These are phyloP conservation scores for Coelopa pilipes DNA, from an alignment of 2,888 invertebrate genomes.

Conservation along the genomic window DNA sequence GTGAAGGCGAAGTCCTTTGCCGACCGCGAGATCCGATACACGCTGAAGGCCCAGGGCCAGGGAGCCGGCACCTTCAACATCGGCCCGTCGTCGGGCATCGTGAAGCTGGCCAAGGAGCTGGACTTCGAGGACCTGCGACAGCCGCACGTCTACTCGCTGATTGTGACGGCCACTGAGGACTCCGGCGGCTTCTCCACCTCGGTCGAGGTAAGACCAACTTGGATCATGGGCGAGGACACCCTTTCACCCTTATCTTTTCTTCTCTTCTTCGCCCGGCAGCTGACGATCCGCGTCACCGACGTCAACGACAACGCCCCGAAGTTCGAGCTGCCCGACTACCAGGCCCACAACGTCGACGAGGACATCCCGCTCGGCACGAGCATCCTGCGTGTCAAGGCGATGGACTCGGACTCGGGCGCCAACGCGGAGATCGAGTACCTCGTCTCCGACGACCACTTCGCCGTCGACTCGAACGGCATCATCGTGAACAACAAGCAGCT, in stretches of 20 bases:
- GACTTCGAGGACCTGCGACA: conserved; percentile 97
- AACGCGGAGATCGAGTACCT: conserved; percentile 95
- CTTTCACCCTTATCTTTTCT: background rate
- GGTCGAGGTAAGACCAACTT: conserved; percentile 89
- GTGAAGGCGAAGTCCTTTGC: conserved; percentile 98
- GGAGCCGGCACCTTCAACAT: conserved; percentile 96
- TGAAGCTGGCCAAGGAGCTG: conserved; percentile 93
- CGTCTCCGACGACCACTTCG: conserved; percentile 92
- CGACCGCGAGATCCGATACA: conserved; percentile 95
- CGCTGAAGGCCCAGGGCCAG: conserved; percentile 92
- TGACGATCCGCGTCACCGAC: conserved; percentile 93
- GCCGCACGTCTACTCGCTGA: conserved; percentile 91
- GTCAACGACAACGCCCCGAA: conserved; percentile 98
- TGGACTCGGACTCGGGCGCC: conserved; percentile 93
- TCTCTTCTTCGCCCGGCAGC: conserved; percentile 69
- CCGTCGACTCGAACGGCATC: conserved; percentile 91
- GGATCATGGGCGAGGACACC: background rate
- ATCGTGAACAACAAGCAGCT: conserved; percentile 93
- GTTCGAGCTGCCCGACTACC: conserved; percentile 95
- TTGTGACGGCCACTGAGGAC: conserved; percentile 95
- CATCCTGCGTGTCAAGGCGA: conserved; percentile 94
- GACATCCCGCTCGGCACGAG: conserved; percentile 92
- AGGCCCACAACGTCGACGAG: conserved; percentile 95
- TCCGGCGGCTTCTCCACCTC: conserved; percentile 97
- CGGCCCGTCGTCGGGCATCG: conserved; percentile 92